Evolutionary conservation across 2,113 vertebrate species (phyloP), one percentile per base, ranked within the genome.

Genomic region (Morphnarchus princeps): DNA sequence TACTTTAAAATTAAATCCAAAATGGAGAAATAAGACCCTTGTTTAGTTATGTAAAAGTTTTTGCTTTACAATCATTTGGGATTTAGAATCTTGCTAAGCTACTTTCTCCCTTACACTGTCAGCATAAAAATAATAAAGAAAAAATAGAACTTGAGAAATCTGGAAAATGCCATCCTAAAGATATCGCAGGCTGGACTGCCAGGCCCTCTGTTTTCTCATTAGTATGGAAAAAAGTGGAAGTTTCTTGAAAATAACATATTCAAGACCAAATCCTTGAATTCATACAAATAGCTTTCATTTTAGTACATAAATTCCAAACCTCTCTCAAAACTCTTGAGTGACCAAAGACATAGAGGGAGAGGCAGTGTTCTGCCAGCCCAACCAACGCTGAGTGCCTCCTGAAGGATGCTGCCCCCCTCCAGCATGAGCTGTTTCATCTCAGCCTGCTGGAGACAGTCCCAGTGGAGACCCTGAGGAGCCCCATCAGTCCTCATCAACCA

Each of bases 111-210:
- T 91, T 89, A 95, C 24, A 43, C 47, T 87, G 54, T 87, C 81
- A 93, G 89, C 54, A 88, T 70, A 79, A 94, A 95, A 95, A 97
- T 82, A 96, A 93, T 26, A 32, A 71, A 70, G 63, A 69, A 96
- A 92, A 95, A 95, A 90, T 70, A 88, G 61, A 94, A 86, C 49
- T 31, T 92, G 82, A 94, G 66, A 87, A 95, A 93, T 85, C 70
- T 94, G 89, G 71, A 90, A 97, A 96, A 95, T 80, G 78, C 34
- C 87, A 83, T 58, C 50, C 89, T 95, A 94, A 89, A 91, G 84
- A 95, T 94, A 97, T 22, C 14, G 2, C 65, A 89, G 24, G 70
- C 77, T 79, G 43, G 12, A 69, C 58, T 66, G n/a, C 72, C 2
- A 4, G 70, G 54, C 54, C 52, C 28, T 61, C 67, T 55, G 8